Evolutionary conservation across 2,797 vertebrate species (phyloP), one percentile per base, ranked within the genome.

Genomic region (Enteromius fasciolatus): DNA sequence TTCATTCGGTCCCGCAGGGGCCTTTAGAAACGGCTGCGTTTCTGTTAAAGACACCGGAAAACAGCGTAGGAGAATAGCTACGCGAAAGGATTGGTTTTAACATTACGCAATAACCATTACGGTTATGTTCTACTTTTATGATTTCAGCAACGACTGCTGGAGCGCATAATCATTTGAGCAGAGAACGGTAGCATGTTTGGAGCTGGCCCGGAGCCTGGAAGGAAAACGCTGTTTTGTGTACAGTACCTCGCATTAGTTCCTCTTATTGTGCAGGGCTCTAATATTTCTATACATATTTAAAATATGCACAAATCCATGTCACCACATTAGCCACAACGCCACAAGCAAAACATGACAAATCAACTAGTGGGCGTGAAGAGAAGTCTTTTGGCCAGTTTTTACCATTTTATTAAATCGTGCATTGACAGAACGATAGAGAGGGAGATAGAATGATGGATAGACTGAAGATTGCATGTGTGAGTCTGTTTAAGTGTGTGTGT

Each of bases 121-220:
- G 36, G 72, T 57, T 68, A 41, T 82, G 72, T 82, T 82, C 5
- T 82, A 66, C 61, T 67, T 68, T 75, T 76, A 67, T 76, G 73
- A 76, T 46, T 82, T 82, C 64, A 76, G 33, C 72, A 57, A 68
- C 59, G 63, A 82, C 72, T 76, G 33, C 48, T 46, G 50, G 63
- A 82, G 80, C 63, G 8, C 48, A 54, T 82, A 76, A 76, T 82
- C 61, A 41, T 82, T 82, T 82, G 28, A 82, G 72, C 72, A 68
- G 36, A 75, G 72, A 68, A 54, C 18, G 33, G 69, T 74, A 74
- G 69, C 69, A 81, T 82, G 80, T 82, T 82, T 57, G 36, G 10
- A 82, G 80, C 63, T 68, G 73, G 72, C 48, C 31, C 18, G 12
- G 61, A 76, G 72, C 80, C 80, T 76, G 48, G 70, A 36, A 76